Evolutionary conservation across 2,113 vertebrate species (phyloP).

Genomic region (Pachyramphus minor): DNA sequence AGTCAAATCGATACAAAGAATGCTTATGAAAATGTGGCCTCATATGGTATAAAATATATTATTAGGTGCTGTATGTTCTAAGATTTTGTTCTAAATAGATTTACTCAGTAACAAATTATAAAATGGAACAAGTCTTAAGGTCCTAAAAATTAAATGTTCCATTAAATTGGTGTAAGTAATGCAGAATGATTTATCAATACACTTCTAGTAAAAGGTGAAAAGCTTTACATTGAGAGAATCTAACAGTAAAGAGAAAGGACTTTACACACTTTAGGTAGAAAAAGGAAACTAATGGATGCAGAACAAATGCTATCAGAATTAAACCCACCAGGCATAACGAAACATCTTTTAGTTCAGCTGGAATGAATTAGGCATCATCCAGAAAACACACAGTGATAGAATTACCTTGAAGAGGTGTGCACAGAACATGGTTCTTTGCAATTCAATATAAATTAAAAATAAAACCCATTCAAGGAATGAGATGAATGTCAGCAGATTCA

Average conservation of each 20-base stretch:
- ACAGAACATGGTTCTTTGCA: neutral
- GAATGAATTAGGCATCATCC: neutral
- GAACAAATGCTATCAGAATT: slow-evolving; percentile 10
- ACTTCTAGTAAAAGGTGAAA: neutral
- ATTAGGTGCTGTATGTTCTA: neutral
- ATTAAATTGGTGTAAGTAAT: neutral
- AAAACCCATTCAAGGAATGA: neutral
- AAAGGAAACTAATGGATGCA: slow-evolving; percentile 36
- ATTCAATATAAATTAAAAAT: neutral
- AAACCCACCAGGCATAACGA: neutral
- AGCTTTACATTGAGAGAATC: neutral
- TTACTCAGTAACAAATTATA: neutral
- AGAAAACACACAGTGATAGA: neutral
- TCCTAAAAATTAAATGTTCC: neutral
- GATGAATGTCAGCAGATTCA: neutral
- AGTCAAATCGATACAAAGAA: slow-evolving; percentile 6
- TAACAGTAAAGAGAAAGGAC: neutral
- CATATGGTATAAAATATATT: neutral
- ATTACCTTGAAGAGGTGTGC: neutral
- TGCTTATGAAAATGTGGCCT: neutral
- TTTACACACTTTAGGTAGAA: neutral
- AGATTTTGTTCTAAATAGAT: neutral
- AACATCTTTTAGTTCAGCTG: neutral
- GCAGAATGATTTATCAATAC: neutral
- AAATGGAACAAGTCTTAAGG: neutral